Evolutionary conservation across 2,888 invertebrate genomes (phyloP).

Genomic region (Melanophora roralis): DNA sequence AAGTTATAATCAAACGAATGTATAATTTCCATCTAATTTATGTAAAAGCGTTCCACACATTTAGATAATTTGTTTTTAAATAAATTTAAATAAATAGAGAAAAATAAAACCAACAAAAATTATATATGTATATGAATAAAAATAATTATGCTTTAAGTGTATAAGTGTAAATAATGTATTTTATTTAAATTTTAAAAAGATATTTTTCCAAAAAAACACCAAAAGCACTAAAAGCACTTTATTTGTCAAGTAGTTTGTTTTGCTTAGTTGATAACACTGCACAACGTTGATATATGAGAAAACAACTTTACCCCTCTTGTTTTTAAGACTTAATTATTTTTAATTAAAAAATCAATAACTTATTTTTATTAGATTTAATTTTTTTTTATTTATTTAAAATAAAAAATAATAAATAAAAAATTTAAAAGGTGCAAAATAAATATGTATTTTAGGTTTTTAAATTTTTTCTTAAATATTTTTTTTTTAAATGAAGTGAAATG

Average conservation of each 20-base stretch:
- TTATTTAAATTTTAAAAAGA: constrained; percentile 40
- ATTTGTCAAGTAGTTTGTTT: constrained; percentile 49
- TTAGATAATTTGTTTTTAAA: constrained; percentile 17
- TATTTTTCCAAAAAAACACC: constrained; percentile 26
- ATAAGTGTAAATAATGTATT: constrained; percentile 31
- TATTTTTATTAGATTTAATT: constrained; percentile 1
- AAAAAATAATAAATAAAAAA: constrained; percentile 12
- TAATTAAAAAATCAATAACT: neutral
- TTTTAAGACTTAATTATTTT: constrained; percentile 54
- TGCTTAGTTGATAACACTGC: constrained; percentile 63
- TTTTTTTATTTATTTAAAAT: constrained; percentile 22
- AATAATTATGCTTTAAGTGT: constrained; percentile 39
- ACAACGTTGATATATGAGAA: constrained; percentile 70
- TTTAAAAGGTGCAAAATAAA: constrained; percentile 7
- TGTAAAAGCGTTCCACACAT: constrained; percentile 72
- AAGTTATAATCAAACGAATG: constrained; percentile 5
- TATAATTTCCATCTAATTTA: constrained; percentile 67
- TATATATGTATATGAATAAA: constrained; percentile 26
- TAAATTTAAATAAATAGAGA: neutral
- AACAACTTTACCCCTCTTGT: constrained; percentile 74
- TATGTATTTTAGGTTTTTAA: constrained; percentile 28
- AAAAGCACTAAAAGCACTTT: constrained; percentile 74
- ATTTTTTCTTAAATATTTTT: neutral
- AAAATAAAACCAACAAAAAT: constrained; percentile 54
- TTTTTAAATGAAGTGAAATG: neutral